Evolutionary conservation across 2,888 invertebrate species (phyloP), one percentile per base, ranked within the genome.

Genomic region (Ochropacha duplaris): DNA sequence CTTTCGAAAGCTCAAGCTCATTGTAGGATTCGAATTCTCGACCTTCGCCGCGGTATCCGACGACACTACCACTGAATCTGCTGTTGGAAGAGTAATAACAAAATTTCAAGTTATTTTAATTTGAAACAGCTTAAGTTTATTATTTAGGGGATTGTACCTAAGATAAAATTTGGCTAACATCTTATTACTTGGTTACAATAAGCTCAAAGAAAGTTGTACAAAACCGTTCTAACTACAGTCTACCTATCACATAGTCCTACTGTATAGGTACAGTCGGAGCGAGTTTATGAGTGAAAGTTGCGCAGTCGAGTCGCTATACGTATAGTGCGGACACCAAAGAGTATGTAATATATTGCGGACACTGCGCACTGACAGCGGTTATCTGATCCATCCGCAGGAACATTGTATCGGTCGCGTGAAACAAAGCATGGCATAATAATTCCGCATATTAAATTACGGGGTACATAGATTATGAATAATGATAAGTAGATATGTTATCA

Each of bases 261-360:
- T 31, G 55, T 60, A 58, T 61, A 57, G 62, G 56, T 19, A 44
- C 8, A 44, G 44, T 54, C 59, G 54, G 36, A 56, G 61, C 69
- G 44, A 68, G 76, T 76, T 70, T 68, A 61, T 56, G 55, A 79
- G 80, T 78, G 80, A 80, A 80, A 80, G 80, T 80, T 69, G 76
- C 55, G 62, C 60, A 63, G 59, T 51, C 44, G 62, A 55, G n/a
- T n/a, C n/a, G n/a, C n/a, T n/a, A n/a, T n/a, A n/a, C n/a, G n/a
- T 56, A 31, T 50, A 52, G 56, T 49, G 52, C 57, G 54, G 59
- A 56, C 56, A 56, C 36, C n/a, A n/a, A n/a, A n/a, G n/a, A n/a
- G n/a, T n/a, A n/a, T n/a, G n/a, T n/a, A n/a, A 55, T 56, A 31
- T 50, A 52, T 54, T 49, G 52, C 57, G 54, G 59, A 56, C 56